Percentiles rank a stretch among this genome's conserved stretches.
Conservation (phyloP, 2,888 invertebrate genomes). For the Hedya salicella region DNA sequence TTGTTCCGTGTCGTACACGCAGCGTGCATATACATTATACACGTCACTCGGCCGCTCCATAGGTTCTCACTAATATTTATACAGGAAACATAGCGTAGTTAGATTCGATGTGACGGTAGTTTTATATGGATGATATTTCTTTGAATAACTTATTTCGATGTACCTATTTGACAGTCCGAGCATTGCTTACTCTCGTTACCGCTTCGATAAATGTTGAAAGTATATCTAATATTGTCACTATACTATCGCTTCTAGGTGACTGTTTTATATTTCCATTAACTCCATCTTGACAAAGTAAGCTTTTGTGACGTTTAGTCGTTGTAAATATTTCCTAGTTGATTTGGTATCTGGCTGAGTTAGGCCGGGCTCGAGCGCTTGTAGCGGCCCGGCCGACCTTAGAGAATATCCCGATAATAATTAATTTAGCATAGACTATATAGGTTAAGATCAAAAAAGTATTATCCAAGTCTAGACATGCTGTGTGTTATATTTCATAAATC, state of each 20-base stretch:
- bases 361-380: slow-evolving; percentile 12
- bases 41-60: slow-evolving; percentile 56
- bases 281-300: slow-evolving; percentile 67
- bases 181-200: slow-evolving; percentile 68
- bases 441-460: slow-evolving; percentile 81
- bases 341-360: slow-evolving; percentile 27
- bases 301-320: slow-evolving; percentile 71
- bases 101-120: slow-evolving; percentile 76
- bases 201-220: slow-evolving; percentile 75
- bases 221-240: slow-evolving; percentile 66
- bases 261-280: slow-evolving; percentile 58
- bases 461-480: slow-evolving; percentile 82
- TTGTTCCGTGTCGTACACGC: slow-evolving; percentile 54
- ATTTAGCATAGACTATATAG: slow-evolving; percentile 76
- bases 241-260: slow-evolving; percentile 78
- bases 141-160: slow-evolving; percentile 52
- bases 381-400: slow-evolving; percentile 69
- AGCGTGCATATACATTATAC: slow-evolving; percentile 24
- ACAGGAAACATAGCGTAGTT: slow-evolving; percentile 65
- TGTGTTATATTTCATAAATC: slow-evolving; percentile 76
- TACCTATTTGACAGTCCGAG: slow-evolving; percentile 60
- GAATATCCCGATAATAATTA: slow-evolving; percentile 80
- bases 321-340: slow-evolving; percentile 66
- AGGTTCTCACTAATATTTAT: slow-evolving; percentile 56
- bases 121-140: slow-evolving; percentile 64